These are phyloP conservation scores for Notodonta ziczac DNA, from an alignment of 2,888 invertebrate genomes.

Conservation along the genomic window DNA sequence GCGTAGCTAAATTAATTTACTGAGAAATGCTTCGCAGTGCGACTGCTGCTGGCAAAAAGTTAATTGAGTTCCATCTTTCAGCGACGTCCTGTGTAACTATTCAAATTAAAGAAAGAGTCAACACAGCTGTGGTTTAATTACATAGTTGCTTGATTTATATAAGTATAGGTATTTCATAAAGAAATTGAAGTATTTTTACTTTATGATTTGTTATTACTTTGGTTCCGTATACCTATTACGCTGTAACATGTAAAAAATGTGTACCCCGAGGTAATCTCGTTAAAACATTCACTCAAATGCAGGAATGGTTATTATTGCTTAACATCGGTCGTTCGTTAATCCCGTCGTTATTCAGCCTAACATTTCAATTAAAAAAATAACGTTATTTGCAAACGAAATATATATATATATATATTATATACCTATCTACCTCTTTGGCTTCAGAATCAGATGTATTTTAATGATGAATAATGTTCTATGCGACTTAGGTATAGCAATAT, in stretches of 20 bases:
- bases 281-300: slow-evolving; percentile 2
- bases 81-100: not conserved
- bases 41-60: not conserved
- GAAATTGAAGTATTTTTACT: too few species aligned
- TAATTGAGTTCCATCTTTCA: not conserved
- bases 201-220: not conserved
- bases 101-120: too few species aligned
- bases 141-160: too few species aligned
- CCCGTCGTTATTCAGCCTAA: not conserved
- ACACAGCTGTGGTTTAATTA: too few species aligned
- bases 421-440: too few species aligned
- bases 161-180: too few species aligned
- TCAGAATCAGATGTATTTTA: too few species aligned
- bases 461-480: too few species aligned
- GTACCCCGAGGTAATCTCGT: not conserved
- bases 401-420: too few species aligned
- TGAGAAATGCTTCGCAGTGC: not conserved
- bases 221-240: not conserved
- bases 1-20: not conserved
- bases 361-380: not conserved
- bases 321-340: not conserved
- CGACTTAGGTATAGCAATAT: too few species aligned
- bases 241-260: not conserved
- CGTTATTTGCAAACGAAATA: not conserved
- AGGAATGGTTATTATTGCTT: not conserved